phyloP scores from a whole-genome alignment of 2,113 vertebrate genomes.

The Chlorodrepanis virens region DNA sequence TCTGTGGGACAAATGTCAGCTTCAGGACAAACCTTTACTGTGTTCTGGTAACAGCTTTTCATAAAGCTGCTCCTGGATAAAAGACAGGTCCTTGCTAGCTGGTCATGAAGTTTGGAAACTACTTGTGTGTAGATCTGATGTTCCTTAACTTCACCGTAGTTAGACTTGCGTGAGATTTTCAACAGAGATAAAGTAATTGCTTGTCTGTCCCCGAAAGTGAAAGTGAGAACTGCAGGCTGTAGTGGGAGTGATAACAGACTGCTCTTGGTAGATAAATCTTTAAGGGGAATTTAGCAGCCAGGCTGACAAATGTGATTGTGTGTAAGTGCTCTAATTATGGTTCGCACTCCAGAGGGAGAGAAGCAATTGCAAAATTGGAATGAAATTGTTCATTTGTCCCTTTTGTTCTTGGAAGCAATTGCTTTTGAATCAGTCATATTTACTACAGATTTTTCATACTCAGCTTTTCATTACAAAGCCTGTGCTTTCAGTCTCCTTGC shows the following conservation, averaged over 20 bases:
- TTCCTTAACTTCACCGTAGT: background rate
- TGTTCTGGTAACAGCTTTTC: background rate
- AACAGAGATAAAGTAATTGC: conserved; percentile 1
- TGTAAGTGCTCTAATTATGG: conserved; percentile 38
- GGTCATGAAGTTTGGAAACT: background rate
- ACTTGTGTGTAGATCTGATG: background rate
- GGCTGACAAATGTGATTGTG: conserved; percentile 48
- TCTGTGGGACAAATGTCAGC: background rate
- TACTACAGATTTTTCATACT: background rate
- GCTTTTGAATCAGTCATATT: conserved; percentile 21
- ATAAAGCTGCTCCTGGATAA: background rate
- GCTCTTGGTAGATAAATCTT: conserved; percentile 30
- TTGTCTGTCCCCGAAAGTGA: background rate
- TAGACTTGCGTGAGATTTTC: background rate
- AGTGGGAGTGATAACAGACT: conserved; percentile 14
- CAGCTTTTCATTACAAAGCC: background rate
- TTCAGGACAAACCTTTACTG: background rate
- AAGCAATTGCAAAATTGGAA: conserved; percentile 20
- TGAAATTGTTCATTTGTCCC: conserved; percentile 40
- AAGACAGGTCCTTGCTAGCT: background rate
- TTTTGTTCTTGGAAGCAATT: conserved; percentile 44
- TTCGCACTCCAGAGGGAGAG: conserved; percentile 27
- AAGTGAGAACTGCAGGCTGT: background rate
- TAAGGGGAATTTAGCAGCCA: conserved; percentile 6
- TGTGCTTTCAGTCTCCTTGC: background rate